Base-by-base conservation (phyloP, 2,797 vertebrate genomes). In the Cynopterus sphinx region DNA sequence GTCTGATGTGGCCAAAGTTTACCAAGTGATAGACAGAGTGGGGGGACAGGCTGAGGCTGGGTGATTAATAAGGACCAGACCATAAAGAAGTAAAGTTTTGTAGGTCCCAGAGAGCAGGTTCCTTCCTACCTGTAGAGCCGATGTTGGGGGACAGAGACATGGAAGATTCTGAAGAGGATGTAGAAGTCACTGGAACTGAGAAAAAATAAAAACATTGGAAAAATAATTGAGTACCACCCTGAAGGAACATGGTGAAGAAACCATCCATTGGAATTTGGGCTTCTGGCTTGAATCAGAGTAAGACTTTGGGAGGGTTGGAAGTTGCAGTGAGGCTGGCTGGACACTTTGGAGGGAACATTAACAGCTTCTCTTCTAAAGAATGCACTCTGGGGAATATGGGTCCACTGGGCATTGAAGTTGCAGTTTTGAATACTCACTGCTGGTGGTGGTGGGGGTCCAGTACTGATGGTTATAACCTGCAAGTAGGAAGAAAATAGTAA, bases 381-480 rank as follows among this genome's bases (percentile, higher is more conserved):
- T 78, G 71, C 31, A 15, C 33, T 90, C 33, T 83, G 75, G 31
- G 70, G 63, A 83, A 15, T 24, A 55, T 31, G 33, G 22, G 3
- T 74, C 28, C 8, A 11, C 17, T 21, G 70, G 51, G 11, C n/a
- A 24, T 1, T 74, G 36, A 65, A 33, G 9, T 13, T 63, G 24
- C 57, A 9, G 31, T 6, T 46, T 87, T 63, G 61, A 83, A 39
- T 94, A 97, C 97, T 96, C 59, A 97, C 96, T 61, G 81, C 31
- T 96, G n/a, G 75, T 84, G n/a, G 75, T 84, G 31, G 53, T 16
- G 24, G 88, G 22, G 21, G 10, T 87, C 87, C 39, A 15, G 59
- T 53, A 59, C 11, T 0, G 46, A 33, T 0, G 24, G 71, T 92
- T 94, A 87, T 96, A 97, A 59, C 95, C 97, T 96, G 81, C 5